These are phyloP conservation scores for Formica aserva DNA, from an alignment of 2,888 invertebrate genomes.

Conservation along the genomic window DNA sequence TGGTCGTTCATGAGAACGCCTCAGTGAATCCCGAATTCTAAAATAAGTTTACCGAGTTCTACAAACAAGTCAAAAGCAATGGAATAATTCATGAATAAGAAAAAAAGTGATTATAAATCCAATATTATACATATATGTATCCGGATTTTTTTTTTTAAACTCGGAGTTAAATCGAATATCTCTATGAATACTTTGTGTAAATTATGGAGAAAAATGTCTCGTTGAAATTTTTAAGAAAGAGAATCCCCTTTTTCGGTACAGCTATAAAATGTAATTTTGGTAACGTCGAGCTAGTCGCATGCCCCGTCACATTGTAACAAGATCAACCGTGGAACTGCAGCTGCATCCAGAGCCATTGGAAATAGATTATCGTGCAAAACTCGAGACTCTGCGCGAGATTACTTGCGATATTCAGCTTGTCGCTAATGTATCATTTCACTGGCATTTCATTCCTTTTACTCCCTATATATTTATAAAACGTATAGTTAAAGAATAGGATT, in stretches of 20 bases:
- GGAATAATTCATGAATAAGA: not conserved
- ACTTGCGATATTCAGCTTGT: constrained; percentile 27
- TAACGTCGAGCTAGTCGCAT: constrained; percentile 20
- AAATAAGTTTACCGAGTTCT: constrained; percentile 5
- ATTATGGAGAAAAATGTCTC: not conserved
- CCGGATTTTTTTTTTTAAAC: not conserved
- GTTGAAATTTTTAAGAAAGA: not conserved
- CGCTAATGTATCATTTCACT: constrained; percentile 32
- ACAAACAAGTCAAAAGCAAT: not conserved
- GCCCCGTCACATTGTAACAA: constrained; percentile 47
- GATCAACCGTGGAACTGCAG: constrained; percentile 37
- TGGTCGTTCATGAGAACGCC: constrained; percentile 4
- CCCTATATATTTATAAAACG: not conserved
- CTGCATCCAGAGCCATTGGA: constrained; percentile 37
- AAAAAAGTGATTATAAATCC: not conserved
- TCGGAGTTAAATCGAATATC: not conserved
- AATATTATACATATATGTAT: not conserved
- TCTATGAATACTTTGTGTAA: not conserved
- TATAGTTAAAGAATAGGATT: not conserved
- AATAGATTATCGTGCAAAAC: constrained; percentile 52
- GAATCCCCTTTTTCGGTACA: not conserved
- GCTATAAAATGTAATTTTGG: constrained; percentile 41
- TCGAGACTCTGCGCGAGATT: constrained; percentile 24
- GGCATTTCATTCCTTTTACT: not conserved
- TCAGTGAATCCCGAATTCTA: not conserved